A percentile compares a stretch with the other conserved stretches of the same genome.
These are phyloP conservation scores for Ophion ventricosus DNA, from an alignment of 2,888 invertebrate species.

Conservation along the genomic window DNA sequence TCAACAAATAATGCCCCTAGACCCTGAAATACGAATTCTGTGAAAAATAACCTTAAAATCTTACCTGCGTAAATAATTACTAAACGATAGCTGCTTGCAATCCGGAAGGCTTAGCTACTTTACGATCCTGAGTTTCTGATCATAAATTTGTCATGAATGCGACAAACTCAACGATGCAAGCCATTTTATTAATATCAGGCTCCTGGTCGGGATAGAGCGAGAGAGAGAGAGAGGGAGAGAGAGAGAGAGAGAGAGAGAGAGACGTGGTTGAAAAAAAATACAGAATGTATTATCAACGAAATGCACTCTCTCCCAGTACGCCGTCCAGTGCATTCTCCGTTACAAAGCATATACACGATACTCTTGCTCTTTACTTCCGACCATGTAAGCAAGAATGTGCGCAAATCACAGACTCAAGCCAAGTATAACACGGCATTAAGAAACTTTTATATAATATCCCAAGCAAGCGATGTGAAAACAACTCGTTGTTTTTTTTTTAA, in stretches of 20 bases:
- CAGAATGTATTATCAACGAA: conserved; percentile 3
- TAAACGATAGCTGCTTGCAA: background rate
- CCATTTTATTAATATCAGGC: background rate
- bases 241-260: background rate
- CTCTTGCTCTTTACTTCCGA: conserved; percentile 71
- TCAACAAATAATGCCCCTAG: no score
- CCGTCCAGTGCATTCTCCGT: conserved; percentile 15
- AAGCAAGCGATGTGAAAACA: conserved; percentile 60
- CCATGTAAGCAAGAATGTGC: conserved; percentile 68
- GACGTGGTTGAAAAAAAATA: background rate
- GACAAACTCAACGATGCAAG: background rate
- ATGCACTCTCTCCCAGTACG: conserved; percentile 69
- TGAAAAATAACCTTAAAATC: background rate
- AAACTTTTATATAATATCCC: conserved; percentile 75
- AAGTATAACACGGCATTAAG: conserved; percentile 66
- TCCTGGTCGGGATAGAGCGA: background rate
- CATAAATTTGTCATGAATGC: background rate
- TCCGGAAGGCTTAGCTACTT: background rate
- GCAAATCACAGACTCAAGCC: conserved; percentile 32
- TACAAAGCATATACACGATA: conserved; percentile 14
- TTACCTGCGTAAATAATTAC: background rate
- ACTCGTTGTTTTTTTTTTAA: conserved; percentile 59
- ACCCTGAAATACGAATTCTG: background rate
- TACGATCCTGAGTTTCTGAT: conserved; percentile 1
- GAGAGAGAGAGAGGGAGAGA: no score